Percentiles rank a stretch among this genome's conserved stretches.
Evolutionary conservation across 2,888 invertebrate genomes (phyloP).

Genomic region (Callimorpha dominula): DNA sequence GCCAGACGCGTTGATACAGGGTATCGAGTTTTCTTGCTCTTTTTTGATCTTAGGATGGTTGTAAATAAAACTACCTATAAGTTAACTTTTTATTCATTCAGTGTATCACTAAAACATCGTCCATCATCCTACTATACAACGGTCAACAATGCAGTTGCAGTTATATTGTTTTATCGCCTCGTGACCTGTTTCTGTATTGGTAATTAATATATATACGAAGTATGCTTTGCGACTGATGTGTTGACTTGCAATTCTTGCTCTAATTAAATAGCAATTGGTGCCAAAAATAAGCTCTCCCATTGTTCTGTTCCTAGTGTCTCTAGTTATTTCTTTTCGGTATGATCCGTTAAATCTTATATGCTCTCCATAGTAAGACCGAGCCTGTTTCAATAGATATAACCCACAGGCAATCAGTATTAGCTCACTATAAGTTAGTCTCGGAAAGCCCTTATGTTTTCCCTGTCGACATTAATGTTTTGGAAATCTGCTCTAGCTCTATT

Average conservation of each 20-base stretch:
- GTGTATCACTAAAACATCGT: too few relatives aligned
- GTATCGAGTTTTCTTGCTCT: too few relatives aligned
- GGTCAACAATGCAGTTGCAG: too few relatives aligned
- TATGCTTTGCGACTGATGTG: conserved; percentile 10
- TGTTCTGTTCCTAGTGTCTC: conserved; percentile 1
- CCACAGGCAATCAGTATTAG: conserved; percentile 12
- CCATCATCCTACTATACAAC: too few relatives aligned
- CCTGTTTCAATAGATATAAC: conserved; percentile 12
- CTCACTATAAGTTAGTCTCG: background rate
- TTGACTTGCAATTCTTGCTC: conserved; percentile 5
- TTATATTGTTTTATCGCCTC: too few relatives aligned
- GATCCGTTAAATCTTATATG: conserved; percentile 7
- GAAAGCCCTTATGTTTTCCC: background rate
- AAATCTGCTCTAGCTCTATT: conserved; percentile 6
- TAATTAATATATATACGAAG: background rate
- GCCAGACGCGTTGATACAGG: too few relatives aligned
- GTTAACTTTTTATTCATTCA: too few relatives aligned
- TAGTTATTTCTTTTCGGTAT: conserved; percentile 8
- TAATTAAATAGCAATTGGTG: background rate
- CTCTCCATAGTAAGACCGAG: conserved; percentile 14
- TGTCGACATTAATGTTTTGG: conserved; percentile 1
- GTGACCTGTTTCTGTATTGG: too few relatives aligned
- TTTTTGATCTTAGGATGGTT: too few relatives aligned
- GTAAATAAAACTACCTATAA: too few relatives aligned
- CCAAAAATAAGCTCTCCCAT: background rate